These are phyloP conservation scores for Meriones unguiculatus DNA, from an alignment of 2,113 vertebrate genomes.

Conservation along the genomic window DNA sequence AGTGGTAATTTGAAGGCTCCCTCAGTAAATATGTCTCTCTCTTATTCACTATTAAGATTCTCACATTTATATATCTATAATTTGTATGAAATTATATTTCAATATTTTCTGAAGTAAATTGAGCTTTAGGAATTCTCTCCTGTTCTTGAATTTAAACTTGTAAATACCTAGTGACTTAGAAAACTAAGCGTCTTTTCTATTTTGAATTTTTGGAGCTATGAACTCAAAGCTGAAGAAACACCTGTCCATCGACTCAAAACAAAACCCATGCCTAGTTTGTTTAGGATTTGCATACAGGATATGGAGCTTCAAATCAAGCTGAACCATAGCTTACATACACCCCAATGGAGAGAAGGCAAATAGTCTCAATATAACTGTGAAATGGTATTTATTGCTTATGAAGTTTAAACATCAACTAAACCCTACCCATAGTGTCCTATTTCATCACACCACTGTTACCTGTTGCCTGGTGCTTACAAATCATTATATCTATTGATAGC, in stretches of 20 bases:
- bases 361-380: background rate
- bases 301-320: background rate
- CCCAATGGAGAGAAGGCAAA: background rate
- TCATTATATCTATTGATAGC: background rate
- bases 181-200: background rate
- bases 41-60: background rate
- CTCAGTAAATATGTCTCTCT: background rate
- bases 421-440: background rate
- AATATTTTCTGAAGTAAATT: slow-evolving; percentile 36
- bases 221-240: background rate
- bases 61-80: slow-evolving; percentile 4
- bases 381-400: background rate
- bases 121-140: background rate
- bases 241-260: background rate
- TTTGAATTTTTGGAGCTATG: background rate
- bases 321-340: background rate
- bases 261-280: background rate
- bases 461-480: background rate
- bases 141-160: background rate
- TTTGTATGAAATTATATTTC: background rate
- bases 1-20: background rate
- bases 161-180: background rate
- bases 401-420: background rate
- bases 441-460: background rate
- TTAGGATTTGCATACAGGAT: background rate